Evolutionary conservation across 92 coral and sea anemone genomes (phyloP).

Genomic region (Meandrina meandrites): DNA sequence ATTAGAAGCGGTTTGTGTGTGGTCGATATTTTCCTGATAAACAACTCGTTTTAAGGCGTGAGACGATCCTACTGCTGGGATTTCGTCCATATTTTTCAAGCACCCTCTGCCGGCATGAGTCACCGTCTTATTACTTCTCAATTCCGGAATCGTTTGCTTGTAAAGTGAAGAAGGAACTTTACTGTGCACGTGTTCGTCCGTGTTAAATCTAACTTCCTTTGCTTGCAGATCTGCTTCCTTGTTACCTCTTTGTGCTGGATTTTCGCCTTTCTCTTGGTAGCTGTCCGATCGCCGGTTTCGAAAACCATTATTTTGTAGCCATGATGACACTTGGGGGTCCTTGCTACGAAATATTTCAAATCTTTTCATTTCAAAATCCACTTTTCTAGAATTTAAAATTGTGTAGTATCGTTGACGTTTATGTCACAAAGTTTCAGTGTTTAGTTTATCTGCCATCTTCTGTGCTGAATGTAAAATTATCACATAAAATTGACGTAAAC

Average conservation of each 20-base stretch:
- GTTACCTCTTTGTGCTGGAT: neutral
- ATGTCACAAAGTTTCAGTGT: neutral
- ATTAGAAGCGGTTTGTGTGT: neutral
- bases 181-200: neutral
- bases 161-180: neutral
- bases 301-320: conserved; percentile 15
- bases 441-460: neutral
- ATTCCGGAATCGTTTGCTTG: neutral
- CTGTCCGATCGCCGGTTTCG: neutral
- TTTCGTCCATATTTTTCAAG: neutral
- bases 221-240: neutral
- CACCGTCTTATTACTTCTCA: neutral
- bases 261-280: neutral
- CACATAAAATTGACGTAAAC: neutral
- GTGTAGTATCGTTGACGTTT: neutral
- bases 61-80: neutral
- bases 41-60: neutral
- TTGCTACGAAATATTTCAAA: conserved; percentile 22
- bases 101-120: neutral
- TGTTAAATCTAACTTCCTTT: neutral
- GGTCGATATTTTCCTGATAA: neutral
- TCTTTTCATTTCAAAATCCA: neutral
- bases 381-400: too few species aligned
- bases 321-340: neutral
- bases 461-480: neutral